Evolutionary conservation across 2,113 vertebrate species (phyloP).

Genomic region (Macheiramphus alcinus): DNA sequence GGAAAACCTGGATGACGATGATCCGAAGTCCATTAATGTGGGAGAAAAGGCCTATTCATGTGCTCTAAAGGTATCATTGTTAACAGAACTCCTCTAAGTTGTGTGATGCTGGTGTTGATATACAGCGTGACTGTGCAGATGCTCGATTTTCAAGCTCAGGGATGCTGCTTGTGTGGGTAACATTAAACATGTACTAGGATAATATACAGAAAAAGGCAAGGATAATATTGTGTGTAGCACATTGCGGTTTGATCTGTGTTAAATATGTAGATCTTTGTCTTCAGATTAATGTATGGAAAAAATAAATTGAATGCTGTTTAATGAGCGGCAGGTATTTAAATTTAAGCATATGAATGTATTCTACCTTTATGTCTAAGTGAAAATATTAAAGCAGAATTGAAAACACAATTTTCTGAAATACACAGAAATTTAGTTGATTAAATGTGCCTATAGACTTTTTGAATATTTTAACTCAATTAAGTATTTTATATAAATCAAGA

Average conservation of each 20-base stretch:
- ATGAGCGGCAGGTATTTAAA: not conserved
- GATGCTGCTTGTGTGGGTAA: not conserved
- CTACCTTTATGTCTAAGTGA: not conserved
- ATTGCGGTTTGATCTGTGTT: not conserved
- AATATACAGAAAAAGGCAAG: not conserved
- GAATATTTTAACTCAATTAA: not conserved
- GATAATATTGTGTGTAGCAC: not conserved
- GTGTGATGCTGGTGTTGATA: not conserved
- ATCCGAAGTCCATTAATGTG: constrained; percentile 92
- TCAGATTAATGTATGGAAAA: not conserved
- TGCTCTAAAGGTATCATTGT: constrained; percentile 81
- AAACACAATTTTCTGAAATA: not conserved
- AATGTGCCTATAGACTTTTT: not conserved
- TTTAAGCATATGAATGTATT: not conserved
- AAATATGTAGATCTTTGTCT: not conserved
- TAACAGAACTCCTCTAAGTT: not conserved
- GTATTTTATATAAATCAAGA: not conserved
- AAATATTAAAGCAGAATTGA: not conserved
- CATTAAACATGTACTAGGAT: not conserved
- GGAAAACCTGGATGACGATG: constrained; percentile 93
- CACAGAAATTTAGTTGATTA: not conserved
- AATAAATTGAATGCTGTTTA: not conserved
- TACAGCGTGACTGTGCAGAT: not conserved
- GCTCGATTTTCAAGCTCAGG: not conserved
- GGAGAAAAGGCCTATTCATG: constrained; percentile 92